Conservation (phyloP, 2,888 invertebrate genomes). For the Euphydryas editha region DNA sequence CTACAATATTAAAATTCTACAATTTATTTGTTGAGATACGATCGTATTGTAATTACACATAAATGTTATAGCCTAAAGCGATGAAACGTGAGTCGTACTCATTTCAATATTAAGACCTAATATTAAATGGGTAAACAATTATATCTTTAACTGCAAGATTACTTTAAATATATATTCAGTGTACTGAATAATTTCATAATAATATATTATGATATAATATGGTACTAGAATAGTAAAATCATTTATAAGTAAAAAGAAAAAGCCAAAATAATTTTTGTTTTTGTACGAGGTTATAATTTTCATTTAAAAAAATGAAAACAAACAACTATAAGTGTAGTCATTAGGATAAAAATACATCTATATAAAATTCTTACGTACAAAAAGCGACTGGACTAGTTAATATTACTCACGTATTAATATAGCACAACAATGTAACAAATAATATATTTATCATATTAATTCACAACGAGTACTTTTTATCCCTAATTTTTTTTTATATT, state of each 20-base stretch:
- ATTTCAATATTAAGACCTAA: neutral
- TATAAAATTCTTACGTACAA: conserved; percentile 10
- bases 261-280: neutral
- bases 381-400: conserved; percentile 9
- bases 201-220: neutral
- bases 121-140: neutral
- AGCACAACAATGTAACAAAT: conserved; percentile 28
- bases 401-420: conserved; percentile 21
- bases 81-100: neutral
- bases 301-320: neutral
- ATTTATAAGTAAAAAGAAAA: neutral
- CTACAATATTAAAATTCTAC: neutral
- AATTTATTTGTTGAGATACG: neutral
- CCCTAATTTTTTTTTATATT: too few relatives aligned
- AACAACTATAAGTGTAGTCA: neutral
- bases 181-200: conserved; percentile 1
- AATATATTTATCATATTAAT: conserved; percentile 28
- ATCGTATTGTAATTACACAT: neutral
- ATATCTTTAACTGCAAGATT: conserved; percentile 1
- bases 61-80: neutral
- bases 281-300: neutral
- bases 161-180: conserved; percentile 8
- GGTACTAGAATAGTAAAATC: neutral
- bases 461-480: conserved; percentile 21
- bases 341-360: conserved; percentile 1